phyloP scores from a whole-genome alignment of 2,797 vertebrate species.

The Mus spretus region DNA sequence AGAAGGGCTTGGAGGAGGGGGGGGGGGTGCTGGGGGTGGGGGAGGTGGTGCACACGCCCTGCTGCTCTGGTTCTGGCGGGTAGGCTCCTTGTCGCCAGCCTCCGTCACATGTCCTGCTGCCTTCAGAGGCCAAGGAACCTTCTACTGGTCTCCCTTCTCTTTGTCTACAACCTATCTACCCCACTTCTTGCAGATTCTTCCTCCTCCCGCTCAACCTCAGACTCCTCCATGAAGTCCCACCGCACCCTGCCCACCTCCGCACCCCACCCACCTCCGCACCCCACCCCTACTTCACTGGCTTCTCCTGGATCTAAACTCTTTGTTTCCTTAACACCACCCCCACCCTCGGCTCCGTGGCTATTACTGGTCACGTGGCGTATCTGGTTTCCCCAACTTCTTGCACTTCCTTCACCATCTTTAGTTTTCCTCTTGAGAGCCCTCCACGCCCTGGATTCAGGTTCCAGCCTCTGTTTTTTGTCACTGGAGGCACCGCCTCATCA shows the following conservation, averaged over 20 bases:
- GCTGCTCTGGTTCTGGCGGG: neutral
- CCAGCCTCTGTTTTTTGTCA: neutral
- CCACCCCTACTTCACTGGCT: neutral
- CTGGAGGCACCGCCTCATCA: neutral
- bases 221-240: neutral
- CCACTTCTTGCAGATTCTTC: neutral
- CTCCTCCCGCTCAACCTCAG: neutral
- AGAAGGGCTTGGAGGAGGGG: neutral
- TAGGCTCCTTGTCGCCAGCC: neutral
- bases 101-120: neutral
- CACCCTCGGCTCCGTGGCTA: too few relatives aligned
- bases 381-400: neutral
- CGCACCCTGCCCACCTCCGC: neutral
- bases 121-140: neutral
- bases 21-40: too few relatives aligned
- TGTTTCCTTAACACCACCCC: neutral
- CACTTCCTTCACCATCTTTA: neutral
- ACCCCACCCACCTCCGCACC: neutral
- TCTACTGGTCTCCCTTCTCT: neutral
- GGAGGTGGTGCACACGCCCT: too few relatives aligned
- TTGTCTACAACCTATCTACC: neutral
- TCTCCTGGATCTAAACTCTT: neutral
- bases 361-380: neutral
- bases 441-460: neutral
- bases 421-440: neutral